Evolutionary conservation across 2,888 invertebrate species (phyloP).

Genomic region (Watsonalla cultraria): DNA sequence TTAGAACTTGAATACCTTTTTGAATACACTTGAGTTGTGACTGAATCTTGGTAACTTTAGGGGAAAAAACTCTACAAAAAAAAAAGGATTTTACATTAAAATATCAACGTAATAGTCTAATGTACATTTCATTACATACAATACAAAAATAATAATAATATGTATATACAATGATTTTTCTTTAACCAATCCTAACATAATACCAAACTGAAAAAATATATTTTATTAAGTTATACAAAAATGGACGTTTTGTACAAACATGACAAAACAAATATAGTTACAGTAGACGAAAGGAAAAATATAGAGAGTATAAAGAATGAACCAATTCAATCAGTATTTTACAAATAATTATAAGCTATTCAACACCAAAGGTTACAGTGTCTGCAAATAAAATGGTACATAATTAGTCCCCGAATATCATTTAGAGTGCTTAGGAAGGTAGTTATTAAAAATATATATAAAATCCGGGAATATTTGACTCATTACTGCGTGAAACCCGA

Average conservation of each 20-base stretch:
- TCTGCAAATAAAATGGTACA: no score
- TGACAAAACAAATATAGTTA: conserved; percentile 4
- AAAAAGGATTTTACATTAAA: conserved; percentile 23
- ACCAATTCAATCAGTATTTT: no score
- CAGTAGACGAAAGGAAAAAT: conserved; percentile 8
- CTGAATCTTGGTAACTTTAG: conserved; percentile 21
- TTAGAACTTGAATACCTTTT: no score
- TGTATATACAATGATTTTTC: conserved; percentile 28
- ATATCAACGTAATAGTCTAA: conserved; percentile 39
- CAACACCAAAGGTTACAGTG: no score
- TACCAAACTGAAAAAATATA: conserved; percentile 16
- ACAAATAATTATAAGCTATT: no score
- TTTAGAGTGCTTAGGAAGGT: no score
- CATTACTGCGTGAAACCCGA: no score
- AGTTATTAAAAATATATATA: no score
- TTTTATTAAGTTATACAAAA: conserved; percentile 9
- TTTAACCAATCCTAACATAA: conserved; percentile 20
- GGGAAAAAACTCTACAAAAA: conserved; percentile 19
- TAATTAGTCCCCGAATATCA: no score
- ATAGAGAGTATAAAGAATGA: no score
- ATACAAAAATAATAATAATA: conserved; percentile 18
- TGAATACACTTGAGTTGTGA: background rate
- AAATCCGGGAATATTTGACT: no score
- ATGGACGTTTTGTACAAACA: conserved; percentile 1
- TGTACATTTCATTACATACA: conserved; percentile 21